These are phyloP conservation scores for Linyphia triangularis DNA, from an alignment of 2,888 invertebrate species.

Conservation along the genomic window DNA sequence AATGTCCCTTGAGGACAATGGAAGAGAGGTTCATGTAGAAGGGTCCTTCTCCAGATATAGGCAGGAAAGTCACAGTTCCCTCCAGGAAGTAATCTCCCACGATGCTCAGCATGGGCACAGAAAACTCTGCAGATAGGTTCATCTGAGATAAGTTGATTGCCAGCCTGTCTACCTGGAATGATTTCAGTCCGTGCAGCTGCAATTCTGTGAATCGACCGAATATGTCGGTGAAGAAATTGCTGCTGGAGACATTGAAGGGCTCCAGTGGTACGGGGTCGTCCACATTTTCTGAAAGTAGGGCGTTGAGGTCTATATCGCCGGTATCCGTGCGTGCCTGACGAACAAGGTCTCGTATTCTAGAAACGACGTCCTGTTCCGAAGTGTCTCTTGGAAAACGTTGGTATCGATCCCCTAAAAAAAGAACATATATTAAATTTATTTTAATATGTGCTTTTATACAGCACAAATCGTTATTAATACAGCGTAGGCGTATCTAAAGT, in stretches of 20 bases:
- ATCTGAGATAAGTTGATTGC: slow-evolving; percentile 87
- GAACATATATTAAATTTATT: too few relatives aligned
- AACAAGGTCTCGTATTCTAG: slow-evolving; percentile 41
- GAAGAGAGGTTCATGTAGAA: slow-evolving; percentile 88
- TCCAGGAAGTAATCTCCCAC: slow-evolving; percentile 86
- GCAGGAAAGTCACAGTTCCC: slow-evolving; percentile 83
- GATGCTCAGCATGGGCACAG: slow-evolving; percentile 73
- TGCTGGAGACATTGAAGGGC: slow-evolving; percentile 82
- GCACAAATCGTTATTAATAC: too few relatives aligned
- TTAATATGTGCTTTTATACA: too few relatives aligned
- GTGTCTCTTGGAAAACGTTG: background rate
- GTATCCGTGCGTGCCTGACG: slow-evolving; percentile 60
- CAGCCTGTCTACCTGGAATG: slow-evolving; percentile 87
- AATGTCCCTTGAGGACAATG: slow-evolving; percentile 85
- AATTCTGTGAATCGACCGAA: slow-evolving; percentile 87
- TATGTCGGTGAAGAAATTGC: slow-evolving; percentile 85
- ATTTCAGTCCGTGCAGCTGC: slow-evolving; percentile 87
- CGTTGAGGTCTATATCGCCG: slow-evolving; percentile 69
- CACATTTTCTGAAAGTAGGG: slow-evolving; percentile 80
- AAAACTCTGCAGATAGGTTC: slow-evolving; percentile 83
- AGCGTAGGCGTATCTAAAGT: too few relatives aligned
- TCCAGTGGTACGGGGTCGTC: slow-evolving; percentile 91
- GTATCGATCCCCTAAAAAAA: background rate
- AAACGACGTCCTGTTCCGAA: slow-evolving; percentile 6
- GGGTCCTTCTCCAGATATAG: slow-evolving; percentile 86